Evolutionary conservation across 2,888 invertebrate species (phyloP).

Genomic region (Pristionchus entomophagus): DNA sequence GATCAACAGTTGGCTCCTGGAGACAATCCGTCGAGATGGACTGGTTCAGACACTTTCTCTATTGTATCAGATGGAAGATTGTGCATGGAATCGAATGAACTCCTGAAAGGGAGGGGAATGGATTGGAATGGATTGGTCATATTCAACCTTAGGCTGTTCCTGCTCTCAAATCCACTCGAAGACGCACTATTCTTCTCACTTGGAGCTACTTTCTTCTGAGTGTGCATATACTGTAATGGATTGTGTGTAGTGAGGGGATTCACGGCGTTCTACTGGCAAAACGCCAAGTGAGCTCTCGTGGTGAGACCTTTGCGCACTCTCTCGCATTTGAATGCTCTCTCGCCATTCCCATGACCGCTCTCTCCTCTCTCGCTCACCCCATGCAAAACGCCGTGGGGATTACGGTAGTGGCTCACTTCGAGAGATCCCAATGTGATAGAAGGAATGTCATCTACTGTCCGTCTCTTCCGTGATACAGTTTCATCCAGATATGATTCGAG

Average conservation of each 20-base stretch:
- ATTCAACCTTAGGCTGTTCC: slow-evolving; percentile 1
- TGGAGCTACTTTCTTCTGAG: slow-evolving; percentile 18
- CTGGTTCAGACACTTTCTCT: not conserved
- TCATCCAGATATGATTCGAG: slow-evolving; percentile 70
- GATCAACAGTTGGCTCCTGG: slow-evolving; percentile 13
- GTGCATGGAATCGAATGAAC: slow-evolving; percentile 40
- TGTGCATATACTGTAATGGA: slow-evolving; percentile 23
- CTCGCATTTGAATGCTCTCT: no score
- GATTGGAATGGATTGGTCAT: slow-evolving; percentile 11
- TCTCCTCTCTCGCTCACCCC: no score
- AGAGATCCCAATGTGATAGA: slow-evolving; percentile 8
- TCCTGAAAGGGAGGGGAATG: no score
- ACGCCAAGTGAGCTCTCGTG: no score
- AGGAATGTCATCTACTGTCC: not conserved
- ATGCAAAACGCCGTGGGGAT: no score
- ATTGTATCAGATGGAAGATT: not conserved
- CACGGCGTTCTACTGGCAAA: no score
- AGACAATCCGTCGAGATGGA: not conserved
- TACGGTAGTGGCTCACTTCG: not conserved
- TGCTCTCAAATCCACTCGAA: slow-evolving; percentile 45
- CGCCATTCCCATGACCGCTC: no score
- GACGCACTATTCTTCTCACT: slow-evolving; percentile 34
- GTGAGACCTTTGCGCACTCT: no score
- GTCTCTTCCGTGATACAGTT: slow-evolving; percentile 63
- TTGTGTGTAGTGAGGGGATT: no score